Conservation (phyloP, 2,888 invertebrate species). For the Phyto melanocephala region DNA sequence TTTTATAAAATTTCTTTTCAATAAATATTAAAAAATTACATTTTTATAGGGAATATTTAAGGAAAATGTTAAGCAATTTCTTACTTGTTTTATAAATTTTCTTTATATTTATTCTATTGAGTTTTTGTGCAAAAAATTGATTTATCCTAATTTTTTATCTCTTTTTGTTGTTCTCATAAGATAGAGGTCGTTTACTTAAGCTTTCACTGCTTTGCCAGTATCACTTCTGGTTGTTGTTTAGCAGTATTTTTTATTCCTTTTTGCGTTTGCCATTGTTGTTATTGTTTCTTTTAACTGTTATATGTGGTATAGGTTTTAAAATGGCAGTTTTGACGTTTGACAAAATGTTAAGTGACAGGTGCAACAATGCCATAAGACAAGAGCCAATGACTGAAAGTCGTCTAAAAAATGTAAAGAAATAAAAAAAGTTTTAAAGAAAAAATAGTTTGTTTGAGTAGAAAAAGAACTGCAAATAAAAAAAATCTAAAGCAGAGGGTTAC, state of each 20-base stretch:
- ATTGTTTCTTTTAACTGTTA: constrained; percentile 30
- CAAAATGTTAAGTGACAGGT: constrained; percentile 64
- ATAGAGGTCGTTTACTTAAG: constrained; percentile 42
- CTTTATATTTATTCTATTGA: too few relatives aligned
- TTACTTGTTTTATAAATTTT: too few relatives aligned
- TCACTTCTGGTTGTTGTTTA: neutral
- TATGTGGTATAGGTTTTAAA: constrained; percentile 37
- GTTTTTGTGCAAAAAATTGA: neutral
- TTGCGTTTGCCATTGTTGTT: neutral
- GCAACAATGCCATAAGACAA: constrained; percentile 60
- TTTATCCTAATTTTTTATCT: neutral
- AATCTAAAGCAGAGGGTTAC: neutral
- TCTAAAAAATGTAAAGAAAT: constrained; percentile 26
- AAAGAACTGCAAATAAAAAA: neutral
- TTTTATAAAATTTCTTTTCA: too few relatives aligned
- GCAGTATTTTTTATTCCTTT: neutral
- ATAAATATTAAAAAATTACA: too few relatives aligned
- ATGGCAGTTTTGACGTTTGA: constrained; percentile 63
- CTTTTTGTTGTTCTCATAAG: neutral
- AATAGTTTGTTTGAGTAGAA: neutral
- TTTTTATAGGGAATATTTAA: neutral
- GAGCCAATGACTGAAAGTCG: constrained; percentile 55
- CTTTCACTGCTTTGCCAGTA: neutral
- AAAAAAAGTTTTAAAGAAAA: neutral
- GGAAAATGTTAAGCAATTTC: neutral